Percentiles rank a stretch among this genome's conserved stretches.
Evolutionary conservation across 2,113 vertebrate genomes (phyloP).

Genomic region (Rhizomys pruinosus): DNA sequence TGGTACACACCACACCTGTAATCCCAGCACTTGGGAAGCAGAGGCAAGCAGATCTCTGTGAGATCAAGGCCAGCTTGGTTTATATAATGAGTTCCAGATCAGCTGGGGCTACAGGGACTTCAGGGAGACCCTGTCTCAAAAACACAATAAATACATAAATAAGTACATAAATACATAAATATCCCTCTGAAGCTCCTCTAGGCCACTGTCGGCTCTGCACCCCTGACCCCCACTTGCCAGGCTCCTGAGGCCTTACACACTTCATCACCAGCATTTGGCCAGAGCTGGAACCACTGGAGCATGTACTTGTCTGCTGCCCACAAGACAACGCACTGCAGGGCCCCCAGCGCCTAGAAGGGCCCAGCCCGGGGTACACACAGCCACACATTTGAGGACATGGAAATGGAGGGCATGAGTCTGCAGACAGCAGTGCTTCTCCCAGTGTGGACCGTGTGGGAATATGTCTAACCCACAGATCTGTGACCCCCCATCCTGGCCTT

Average conservation of each 20-base stretch:
- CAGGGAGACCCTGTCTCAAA: too few relatives aligned
- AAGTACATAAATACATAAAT: too few relatives aligned
- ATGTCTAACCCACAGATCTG: background rate
- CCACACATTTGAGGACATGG: background rate
- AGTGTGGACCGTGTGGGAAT: background rate
- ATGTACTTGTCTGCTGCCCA: background rate
- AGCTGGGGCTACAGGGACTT: too few relatives aligned
- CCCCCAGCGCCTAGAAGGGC: background rate
- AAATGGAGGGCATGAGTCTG: background rate
- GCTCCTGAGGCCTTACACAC: accelerated
- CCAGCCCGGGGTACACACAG: background rate
- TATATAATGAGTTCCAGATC: too few relatives aligned
- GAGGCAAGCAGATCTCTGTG: too few relatives aligned
- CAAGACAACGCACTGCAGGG: background rate
- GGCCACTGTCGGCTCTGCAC: background rate
- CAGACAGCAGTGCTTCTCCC: background rate
- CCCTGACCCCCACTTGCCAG: background rate
- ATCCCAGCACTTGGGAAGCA: too few relatives aligned
- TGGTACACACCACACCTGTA: too few relatives aligned
- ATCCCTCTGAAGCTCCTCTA: background rate
- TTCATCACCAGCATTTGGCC: background rate
- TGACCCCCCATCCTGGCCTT: background rate
- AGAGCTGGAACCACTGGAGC: background rate
- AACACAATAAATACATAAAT: too few relatives aligned
- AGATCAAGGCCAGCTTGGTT: too few relatives aligned